Base-by-base conservation (phyloP, 2,113 vertebrate species). In the Chloropsis cyanopogon region DNA sequence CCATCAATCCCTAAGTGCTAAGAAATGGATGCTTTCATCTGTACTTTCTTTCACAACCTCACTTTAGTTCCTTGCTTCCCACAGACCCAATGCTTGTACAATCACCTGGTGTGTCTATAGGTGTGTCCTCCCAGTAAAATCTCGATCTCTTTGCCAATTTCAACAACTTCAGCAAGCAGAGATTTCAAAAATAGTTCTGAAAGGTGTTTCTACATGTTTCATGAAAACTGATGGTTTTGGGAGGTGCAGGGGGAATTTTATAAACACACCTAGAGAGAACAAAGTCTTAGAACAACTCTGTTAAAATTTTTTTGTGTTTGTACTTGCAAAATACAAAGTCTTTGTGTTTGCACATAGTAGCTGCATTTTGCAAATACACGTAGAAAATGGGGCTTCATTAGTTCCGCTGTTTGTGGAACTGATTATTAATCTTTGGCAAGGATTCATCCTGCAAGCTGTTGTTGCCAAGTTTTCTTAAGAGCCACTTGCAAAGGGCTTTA, bases 361-460 rank as follows among this genome's bases (percentile, higher is more conserved):
- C 47, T 87, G 16, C 79, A 50, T 84, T 95, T 94, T 95, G 73
- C 65, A 92, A 87, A 86, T 77, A 70, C 10, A 1, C 16, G 39
- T 47, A 59, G 52, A 52, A 96, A 90, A 94, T 59, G 12, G 92
- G 68, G 42, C 59, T 94, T 94, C 47, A 73, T 92, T 88, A 94
- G 88, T 86, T 90, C 64, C 37, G 14, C 76, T 81, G 50, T 46
- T 80, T 65, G 54, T 90, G 88, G 60, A 95, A 77, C 82, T 83
- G 54, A 88, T 92, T 94, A 73, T 92, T 96, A 96, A 88, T 92
- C 71, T 92, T 92, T 90, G 92, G 90, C 94, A 95, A 75, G 72
- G 44, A 77, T 71, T 94, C 39, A 16, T 90, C 64, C 60, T 66
- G 42, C 42, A 52, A 76, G 50, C 24, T 70, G 35, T 63, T 92